phyloP scores from a whole-genome alignment of 1,140 invertebrate species.

The Hyposmocoma kahamanoa region DNA sequence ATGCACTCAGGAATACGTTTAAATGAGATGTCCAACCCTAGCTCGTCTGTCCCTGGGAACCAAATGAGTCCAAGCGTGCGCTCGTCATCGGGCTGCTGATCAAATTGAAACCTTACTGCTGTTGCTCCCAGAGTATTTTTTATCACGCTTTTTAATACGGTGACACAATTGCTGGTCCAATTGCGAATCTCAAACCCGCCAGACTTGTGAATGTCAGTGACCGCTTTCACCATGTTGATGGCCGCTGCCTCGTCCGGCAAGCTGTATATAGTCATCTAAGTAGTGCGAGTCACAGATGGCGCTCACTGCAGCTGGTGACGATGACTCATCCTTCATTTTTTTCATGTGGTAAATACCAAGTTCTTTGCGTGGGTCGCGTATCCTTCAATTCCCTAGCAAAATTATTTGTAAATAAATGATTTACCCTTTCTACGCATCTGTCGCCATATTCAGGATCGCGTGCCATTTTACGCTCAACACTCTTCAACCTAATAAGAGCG shows the following conservation, averaged over 20 bases:
- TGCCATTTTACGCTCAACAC: constrained; percentile 2
- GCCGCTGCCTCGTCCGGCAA: constrained; percentile 17
- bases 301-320: constrained; percentile 15
- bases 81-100: not conserved
- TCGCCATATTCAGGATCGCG: not conserved
- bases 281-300: constrained; percentile 26
- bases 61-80: constrained; percentile 10
- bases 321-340: too few relatives aligned
- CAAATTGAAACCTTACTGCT: not conserved
- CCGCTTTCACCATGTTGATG: constrained; percentile 10
- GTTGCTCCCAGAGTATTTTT: not conserved
- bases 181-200: constrained; percentile 17
- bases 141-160: not conserved
- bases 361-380: constrained; percentile 9
- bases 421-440: not conserved
- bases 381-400: not conserved
- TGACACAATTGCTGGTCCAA: constrained; percentile 9
- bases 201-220: constrained; percentile 14
- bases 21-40: constrained; percentile 12
- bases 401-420: not conserved
- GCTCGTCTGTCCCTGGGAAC: constrained; percentile 1
- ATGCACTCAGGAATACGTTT: not conserved
- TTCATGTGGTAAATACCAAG: constrained; percentile 11
- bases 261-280: constrained; percentile 39
- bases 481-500: not conserved